These are phyloP conservation scores for Pristiophorus japonicus DNA, from an alignment of 2,113 vertebrate genomes.

Conservation along the genomic window DNA sequence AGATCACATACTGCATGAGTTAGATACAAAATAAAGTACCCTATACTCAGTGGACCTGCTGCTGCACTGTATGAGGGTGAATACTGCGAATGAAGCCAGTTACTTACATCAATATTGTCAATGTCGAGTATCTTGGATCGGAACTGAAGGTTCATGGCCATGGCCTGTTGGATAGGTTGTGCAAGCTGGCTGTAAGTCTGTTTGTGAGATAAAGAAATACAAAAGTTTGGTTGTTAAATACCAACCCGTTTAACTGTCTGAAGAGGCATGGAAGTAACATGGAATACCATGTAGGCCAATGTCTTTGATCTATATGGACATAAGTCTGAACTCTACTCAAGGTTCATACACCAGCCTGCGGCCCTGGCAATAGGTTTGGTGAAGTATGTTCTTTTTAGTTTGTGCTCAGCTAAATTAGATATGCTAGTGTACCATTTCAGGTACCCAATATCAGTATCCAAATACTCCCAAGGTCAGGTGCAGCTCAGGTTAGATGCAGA, in stretches of 20 bases:
- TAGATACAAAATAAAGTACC: neutral
- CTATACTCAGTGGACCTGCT: neutral
- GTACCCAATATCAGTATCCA: neutral
- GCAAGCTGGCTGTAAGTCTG: constrained; percentile 92
- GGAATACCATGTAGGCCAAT: neutral
- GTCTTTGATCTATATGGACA: neutral
- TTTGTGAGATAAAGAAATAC: constrained; percentile 38
- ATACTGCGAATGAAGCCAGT: neutral
- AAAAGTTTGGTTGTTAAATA: neutral
- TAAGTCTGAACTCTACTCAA: neutral
- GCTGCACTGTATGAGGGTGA: neutral
- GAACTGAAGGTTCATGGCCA: constrained; percentile 79
- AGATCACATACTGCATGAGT: neutral
- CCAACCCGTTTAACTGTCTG: neutral
- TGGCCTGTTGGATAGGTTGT: constrained; percentile 86
- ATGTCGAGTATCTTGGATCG: constrained; percentile 87
- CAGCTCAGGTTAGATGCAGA: neutral
- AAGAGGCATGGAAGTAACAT: neutral
- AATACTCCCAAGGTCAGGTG: neutral
- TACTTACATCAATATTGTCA: constrained; percentile 86
- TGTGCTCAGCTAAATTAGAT: neutral
- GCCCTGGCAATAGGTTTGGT: neutral
- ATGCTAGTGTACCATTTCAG: neutral
- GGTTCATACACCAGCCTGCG: neutral
- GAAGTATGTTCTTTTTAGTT: neutral